Evolutionary conservation across 2,888 invertebrate species (phyloP), one percentile per base, ranked within the genome.

Genomic region (Callosobruchus maculatus): DNA sequence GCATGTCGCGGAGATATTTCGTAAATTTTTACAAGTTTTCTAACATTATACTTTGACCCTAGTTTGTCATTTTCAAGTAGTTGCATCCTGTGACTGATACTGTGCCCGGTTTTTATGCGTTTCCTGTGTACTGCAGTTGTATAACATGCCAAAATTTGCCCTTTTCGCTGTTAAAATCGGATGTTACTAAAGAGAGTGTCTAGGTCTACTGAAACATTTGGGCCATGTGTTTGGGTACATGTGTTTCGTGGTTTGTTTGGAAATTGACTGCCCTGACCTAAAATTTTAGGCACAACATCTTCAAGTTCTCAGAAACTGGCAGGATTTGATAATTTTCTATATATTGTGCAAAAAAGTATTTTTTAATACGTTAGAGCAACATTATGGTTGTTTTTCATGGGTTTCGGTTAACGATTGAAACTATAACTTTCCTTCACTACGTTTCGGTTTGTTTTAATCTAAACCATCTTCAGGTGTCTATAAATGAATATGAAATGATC

Each of bases 21-120:
- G 13, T 49, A 49, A 49, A 49, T 49, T 49, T 49, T 18, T 49
- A 49, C 49, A 49, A 13, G 49, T 49, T 49, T 49, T 5, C 49
- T 49, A 49, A 49, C 49, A 49, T 49, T 49, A 7, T 49, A 49
- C 49, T 49, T 49, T 1, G 49, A 7, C 49, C n/a, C n/a, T 49
- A 70, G 70, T 70, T 70, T 70, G 70, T 70, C 70, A 70, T 70
- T 26, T 21, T 70, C 70, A n/a, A 70, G 70, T 22, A 70, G 70
- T n/a, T 26, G 70, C n/a, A 70, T 70, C 70, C 70, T 70, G 70
- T 26, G 21, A 5, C 21, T n/a, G 20, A 70, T 21, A 18, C 70
- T 70, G 21, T 18, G 70, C 21, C 70, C n/a, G 20, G 21, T 26
- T 26, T 26, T 70, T 70, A 26, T 26, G 70, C 21, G 70, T 70